Base-by-base conservation (phyloP, 2,113 vertebrate species). In the Labeo rohita region DNA sequence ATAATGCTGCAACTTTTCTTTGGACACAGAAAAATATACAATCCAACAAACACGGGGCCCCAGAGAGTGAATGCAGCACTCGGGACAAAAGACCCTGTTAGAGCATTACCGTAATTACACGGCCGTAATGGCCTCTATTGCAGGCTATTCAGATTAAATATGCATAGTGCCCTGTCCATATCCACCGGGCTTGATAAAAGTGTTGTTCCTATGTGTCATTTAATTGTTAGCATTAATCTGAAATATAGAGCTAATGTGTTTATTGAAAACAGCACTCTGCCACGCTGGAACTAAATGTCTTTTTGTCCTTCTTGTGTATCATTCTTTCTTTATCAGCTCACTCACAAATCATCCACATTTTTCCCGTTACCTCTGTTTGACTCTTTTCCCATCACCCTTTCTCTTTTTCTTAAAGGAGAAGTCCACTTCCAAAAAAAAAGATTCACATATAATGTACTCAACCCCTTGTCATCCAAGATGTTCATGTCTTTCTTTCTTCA, bases 221-320 rank as follows among this genome's bases (percentile, higher is more conserved):
- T 91, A 92, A 92, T 90, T 88, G 91, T 90, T 87, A 85, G 74
- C 85, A 91, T 93, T 91, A 89, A 92, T 92, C 89, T 92, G 88
- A 92, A 92, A 85, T 90, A 91, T 90, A 84, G 85, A 83, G 28
- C 52, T 82, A 86, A 89, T 83, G 83, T 89, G 59, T 84, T 81
- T 63, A 56, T 74, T 50, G 47, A 87, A 61, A 84, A 59, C 21
- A 84, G n/a, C 80, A 66, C 21, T 63, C 56, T 23, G 77, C 65
- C 63, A 75, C 12, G 13, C 76, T 61, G 12, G 9, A 72, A 59
- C 21, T 49, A 36, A 63, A 52, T n/a, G 16, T 18, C 63, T 84
- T 28, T 87, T 76, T 82, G 68, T 45, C 13, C 73, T 72, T 59
- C 23, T 13, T 77, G 50, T 9, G 16, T 36, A 21, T 76, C 52